These are phyloP conservation scores for Sturnus vulgaris DNA, from an alignment of 2,113 vertebrate genomes.

Conservation along the genomic window DNA sequence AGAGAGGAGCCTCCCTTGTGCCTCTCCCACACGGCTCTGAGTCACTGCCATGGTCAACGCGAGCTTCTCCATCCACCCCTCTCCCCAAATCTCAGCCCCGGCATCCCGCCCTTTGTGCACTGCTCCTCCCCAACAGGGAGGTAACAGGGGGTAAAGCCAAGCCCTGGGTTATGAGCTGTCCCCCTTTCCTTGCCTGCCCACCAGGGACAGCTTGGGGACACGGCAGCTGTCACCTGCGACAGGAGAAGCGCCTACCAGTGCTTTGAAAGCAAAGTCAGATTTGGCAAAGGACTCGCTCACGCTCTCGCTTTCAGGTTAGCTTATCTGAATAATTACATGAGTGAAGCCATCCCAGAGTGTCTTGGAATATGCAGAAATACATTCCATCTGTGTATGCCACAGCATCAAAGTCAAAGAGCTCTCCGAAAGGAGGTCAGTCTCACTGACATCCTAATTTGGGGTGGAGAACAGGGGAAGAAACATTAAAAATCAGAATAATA, in stretches of 20 bases:
- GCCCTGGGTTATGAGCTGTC: background rate
- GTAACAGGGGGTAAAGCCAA: background rate
- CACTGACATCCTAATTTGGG: background rate
- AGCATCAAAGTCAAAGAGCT: constrained; percentile 31
- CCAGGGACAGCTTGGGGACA: background rate
- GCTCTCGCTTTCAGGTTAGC: constrained; percentile 18
- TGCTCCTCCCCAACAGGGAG: background rate
- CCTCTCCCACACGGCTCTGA: background rate
- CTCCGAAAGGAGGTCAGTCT: background rate
- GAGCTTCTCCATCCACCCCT: background rate
- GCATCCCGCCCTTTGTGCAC: accelerated
- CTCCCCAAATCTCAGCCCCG: accelerated
- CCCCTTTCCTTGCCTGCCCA: accelerated
- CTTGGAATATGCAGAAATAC: constrained; percentile 51
- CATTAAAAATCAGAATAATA: background rate
- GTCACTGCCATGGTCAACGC: accelerated
- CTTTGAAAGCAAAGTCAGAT: background rate
- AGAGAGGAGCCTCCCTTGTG: background rate
- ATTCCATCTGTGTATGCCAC: constrained; percentile 50
- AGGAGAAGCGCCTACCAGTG: accelerated
- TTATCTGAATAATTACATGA: constrained; percentile 57
- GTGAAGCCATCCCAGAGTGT: constrained; percentile 47
- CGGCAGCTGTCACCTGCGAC: background rate
- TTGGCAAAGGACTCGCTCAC: background rate
- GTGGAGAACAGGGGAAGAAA: background rate